Evolutionary conservation across 2,888 invertebrate species (phyloP).

Genomic region (Stenotaenia linearis): DNA sequence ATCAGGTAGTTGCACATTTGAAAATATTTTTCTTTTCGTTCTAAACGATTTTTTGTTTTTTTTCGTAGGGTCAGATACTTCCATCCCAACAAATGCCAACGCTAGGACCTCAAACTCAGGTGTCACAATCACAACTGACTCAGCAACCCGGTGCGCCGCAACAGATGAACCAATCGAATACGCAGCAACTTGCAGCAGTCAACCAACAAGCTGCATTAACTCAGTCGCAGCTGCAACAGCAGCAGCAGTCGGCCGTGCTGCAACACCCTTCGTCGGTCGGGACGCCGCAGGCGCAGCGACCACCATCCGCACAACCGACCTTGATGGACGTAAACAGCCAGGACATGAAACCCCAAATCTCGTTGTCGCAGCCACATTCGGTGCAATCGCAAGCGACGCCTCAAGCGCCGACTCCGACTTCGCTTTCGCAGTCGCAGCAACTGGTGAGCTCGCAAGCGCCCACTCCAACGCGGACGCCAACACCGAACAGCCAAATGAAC

Average conservation of each 20-base stretch:
- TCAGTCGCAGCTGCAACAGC: conserved; percentile 45
- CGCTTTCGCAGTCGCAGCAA: conserved; percentile 38
- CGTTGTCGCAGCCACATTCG: conserved; percentile 26
- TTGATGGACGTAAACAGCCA: conserved; percentile 31
- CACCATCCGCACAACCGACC: neutral
- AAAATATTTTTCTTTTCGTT: no score
- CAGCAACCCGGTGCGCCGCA: conserved; percentile 35
- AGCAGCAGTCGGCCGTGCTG: conserved; percentile 37
- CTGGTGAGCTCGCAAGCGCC: conserved; percentile 38
- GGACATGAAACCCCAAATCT: conserved; percentile 22
- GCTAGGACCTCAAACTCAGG: conserved; percentile 28
- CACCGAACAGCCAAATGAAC: conserved; percentile 37
- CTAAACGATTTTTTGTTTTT: neutral
- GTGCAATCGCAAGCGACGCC: conserved; percentile 28
- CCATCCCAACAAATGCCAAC: conserved; percentile 35
- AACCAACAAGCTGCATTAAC: conserved; percentile 24
- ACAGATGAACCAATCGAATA: conserved; percentile 35
- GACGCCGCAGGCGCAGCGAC: conserved; percentile 7
- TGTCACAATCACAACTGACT: conserved; percentile 34
- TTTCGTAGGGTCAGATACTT: conserved; percentile 19
- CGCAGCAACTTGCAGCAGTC: conserved; percentile 39
- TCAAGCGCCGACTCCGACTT: conserved; percentile 37
- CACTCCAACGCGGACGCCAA: conserved; percentile 37
- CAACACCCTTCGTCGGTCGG: conserved; percentile 37
- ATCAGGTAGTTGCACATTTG: no score